Evolutionary conservation across 2,888 invertebrate genomes (phyloP), one percentile per base, ranked within the genome.

Genomic region (Seira musarum): DNA sequence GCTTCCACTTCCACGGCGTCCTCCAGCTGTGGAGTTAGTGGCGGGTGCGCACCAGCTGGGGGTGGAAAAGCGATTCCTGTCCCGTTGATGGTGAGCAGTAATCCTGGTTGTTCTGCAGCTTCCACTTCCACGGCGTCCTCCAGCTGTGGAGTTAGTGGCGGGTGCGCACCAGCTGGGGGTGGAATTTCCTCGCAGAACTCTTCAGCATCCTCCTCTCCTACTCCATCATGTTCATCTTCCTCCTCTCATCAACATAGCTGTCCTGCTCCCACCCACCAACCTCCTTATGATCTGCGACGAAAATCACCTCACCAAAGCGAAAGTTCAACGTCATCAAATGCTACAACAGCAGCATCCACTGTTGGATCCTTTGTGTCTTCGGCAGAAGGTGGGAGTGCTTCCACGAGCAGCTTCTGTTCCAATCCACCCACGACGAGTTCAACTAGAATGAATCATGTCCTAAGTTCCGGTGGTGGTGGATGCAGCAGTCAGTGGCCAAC

Each of bases 251-350:
- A 88, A 88, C 82, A 88, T 88, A 86, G 88, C 87, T 87, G 88
- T 88, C 84, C 88, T 87, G 78, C 88, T 87, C 81, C 88, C 73
- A 90, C 91, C 87, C 96, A 96, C 89, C 95, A 95, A 89, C 95
- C 96, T 85, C 96, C 96, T 1, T 96, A 96, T 89, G 96, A 96
- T 89, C 91, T 96, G 88, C 92, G 96, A 83, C 92, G 96, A 87
- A 96, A 96, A 90, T 95, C 94, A 85, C 94, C 94, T 64, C 70
- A 70, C 21, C 77, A 77, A 49, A 30, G 53, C 22, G 77, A 77
- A 10, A 64, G 64, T 25, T 63, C 61, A 8, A 35, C 61, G n/a
- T 61, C 71, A 40, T 73, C 73, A n/a, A 30, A 71, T 67, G 8
- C 70, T 25, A 10, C 77, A 19, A 8, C 72, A 25, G 25, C 81